phyloP scores from a whole-genome alignment of 2,797 vertebrate species.

The Cephalopachus bancanus region DNA sequence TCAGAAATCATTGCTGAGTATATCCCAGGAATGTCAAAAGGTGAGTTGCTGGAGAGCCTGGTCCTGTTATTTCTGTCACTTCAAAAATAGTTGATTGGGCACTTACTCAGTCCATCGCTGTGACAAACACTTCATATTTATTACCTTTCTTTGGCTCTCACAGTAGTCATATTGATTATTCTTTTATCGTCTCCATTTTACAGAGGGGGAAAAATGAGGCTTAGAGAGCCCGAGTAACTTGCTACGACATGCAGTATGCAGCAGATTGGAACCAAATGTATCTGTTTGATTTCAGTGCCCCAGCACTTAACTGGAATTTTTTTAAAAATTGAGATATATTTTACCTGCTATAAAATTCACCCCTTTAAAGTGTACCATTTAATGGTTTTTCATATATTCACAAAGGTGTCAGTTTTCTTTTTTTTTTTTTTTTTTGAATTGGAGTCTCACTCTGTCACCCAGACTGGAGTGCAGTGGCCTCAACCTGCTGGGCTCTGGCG shows the following conservation, averaged over 20 bases:
- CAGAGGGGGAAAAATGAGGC: not conserved
- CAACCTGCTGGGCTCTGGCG: too few species aligned
- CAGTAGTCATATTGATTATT: not conserved
- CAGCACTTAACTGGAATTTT: not conserved
- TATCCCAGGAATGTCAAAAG: conserved; percentile 8
- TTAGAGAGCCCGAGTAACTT: not conserved
- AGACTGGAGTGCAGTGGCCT: too few species aligned
- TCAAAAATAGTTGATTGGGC: not conserved
- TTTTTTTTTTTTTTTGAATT: too few species aligned
- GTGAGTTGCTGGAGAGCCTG: not conserved
- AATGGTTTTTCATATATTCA: conserved; percentile 23
- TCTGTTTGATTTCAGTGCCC: not conserved
- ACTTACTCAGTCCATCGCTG: not conserved
- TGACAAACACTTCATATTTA: not conserved
- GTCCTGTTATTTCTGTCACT: not conserved
- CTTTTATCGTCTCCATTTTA: not conserved
- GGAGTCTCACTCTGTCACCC: too few species aligned
- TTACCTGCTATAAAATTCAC: not conserved
- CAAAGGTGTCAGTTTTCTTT: not conserved
- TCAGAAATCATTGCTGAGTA: not conserved
- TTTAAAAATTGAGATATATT: not conserved
- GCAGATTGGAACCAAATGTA: not conserved
- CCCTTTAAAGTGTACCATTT: not conserved
- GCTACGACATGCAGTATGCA: too few species aligned
- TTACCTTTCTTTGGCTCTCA: not conserved